A percentile compares a stretch with the other conserved stretches of the same genome.
These are phyloP conservation scores for Campylomormyrus numenius DNA, from an alignment of 2,113 vertebrate genomes.

Conservation along the genomic window DNA sequence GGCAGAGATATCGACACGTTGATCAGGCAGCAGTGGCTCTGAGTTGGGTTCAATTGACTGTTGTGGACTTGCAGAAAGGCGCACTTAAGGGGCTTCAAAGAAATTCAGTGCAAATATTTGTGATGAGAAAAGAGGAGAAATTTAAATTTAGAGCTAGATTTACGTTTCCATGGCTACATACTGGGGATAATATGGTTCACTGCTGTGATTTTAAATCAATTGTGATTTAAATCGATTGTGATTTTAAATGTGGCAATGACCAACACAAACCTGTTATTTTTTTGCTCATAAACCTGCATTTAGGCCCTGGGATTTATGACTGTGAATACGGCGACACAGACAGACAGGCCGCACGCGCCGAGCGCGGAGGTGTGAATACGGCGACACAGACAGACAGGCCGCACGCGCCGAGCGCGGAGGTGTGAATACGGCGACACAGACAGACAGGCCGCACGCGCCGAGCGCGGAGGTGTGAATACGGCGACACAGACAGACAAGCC, in stretches of 20 bases:
- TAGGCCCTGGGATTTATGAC: background rate
- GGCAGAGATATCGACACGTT: background rate
- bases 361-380: background rate
- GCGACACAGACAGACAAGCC: background rate
- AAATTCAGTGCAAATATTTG: background rate
- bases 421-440: background rate
- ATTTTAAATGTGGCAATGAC: background rate
- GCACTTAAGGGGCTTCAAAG: background rate
- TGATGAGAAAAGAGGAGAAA: background rate
- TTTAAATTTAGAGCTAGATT: background rate
- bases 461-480: background rate
- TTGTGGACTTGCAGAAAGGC: background rate
- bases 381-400: background rate
- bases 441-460: background rate
- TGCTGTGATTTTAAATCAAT: background rate
- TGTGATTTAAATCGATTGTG: too few relatives aligned
- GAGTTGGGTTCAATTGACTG: background rate
- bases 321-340: background rate
- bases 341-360: background rate
- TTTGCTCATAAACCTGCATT: background rate
- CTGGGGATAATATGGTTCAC: background rate
- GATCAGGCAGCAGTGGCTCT: background rate
- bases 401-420: too few relatives aligned
- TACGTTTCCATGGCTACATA: background rate
- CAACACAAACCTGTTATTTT: background rate